Conservation (phyloP, 2,797 vertebrate species). For the Manis crassicaudata region DNA sequence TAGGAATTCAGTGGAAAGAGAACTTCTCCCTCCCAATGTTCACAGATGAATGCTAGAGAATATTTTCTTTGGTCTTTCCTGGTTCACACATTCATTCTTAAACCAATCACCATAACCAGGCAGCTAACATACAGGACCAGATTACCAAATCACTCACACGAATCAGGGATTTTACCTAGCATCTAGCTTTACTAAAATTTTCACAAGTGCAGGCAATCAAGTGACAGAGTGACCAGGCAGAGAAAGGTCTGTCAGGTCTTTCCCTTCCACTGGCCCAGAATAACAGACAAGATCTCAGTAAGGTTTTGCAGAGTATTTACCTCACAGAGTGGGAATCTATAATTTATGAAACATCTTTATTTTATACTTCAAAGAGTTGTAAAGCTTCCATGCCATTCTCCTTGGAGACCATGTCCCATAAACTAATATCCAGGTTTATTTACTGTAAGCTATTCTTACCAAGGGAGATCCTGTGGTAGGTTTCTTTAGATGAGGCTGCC, state of each 20-base stretch:
- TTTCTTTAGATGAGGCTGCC: neutral
- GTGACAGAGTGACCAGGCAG: neutral
- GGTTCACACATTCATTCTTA: neutral
- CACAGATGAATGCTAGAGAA: slow-evolving; percentile 20
- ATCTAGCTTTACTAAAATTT: slow-evolving; percentile 30
- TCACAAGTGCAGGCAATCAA: neutral
- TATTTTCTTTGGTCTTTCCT: neutral
- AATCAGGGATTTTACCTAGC: neutral
- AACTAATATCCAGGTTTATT: slow-evolving; percentile 8
- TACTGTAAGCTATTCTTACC: slow-evolving; percentile 1
- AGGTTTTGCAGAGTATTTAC: neutral
- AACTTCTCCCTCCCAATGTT: neutral
- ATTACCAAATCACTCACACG: neutral
- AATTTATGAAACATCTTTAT: neutral
- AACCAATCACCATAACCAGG: neutral
- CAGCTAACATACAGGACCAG: neutral
- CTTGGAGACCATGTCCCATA: neutral
- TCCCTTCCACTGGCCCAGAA: neutral
- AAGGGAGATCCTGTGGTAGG: neutral
- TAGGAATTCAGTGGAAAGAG: neutral
- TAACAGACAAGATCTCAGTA: neutral
- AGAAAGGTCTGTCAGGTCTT: neutral
- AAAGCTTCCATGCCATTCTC: neutral
- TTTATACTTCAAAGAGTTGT: neutral
- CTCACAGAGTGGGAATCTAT: neutral